phyloP scores from a whole-genome alignment of 2,113 vertebrate genomes.

The Coptodon rendalli region DNA sequence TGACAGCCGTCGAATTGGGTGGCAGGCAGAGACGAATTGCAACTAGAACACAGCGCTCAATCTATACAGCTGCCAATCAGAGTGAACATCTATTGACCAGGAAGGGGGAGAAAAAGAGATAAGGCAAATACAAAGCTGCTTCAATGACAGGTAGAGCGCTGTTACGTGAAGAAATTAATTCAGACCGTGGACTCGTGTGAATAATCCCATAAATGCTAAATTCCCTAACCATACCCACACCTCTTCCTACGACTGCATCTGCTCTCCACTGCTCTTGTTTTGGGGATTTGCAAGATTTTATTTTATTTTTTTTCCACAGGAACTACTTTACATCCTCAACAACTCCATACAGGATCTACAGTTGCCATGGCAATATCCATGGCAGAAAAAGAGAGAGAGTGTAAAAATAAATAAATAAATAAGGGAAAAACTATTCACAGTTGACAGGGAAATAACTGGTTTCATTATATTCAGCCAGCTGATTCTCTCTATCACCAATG shows the following conservation, averaged over 20 bases:
- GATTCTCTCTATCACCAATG: conserved; percentile 55
- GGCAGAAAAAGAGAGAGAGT: background rate
- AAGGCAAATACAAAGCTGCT: conserved; percentile 19
- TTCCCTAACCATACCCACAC: conserved; percentile 30
- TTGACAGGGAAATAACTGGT: conserved; percentile 67
- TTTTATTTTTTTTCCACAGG: conserved; percentile 19
- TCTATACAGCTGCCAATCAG: conserved; percentile 59
- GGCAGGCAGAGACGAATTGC: conserved; percentile 56
- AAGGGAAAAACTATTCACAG: conserved; percentile 39
- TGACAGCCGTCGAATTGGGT: conserved; percentile 64
- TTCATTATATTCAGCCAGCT: conserved; percentile 63
- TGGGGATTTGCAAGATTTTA: conserved; percentile 65
- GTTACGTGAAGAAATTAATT: background rate
- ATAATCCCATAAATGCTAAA: conserved; percentile 56
- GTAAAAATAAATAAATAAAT: background rate
- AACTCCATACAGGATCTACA: conserved; percentile 52
- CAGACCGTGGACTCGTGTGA: background rate
- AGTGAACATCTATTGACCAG: conserved; percentile 47
- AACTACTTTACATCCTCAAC: conserved; percentile 59
- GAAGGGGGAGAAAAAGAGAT: background rate
- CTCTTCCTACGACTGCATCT: conserved; percentile 44
- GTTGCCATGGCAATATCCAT: conserved; percentile 71
- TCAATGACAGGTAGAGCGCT: conserved; percentile 24
- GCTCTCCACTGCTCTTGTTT: conserved; percentile 51
- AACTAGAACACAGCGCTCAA: conserved; percentile 43